Percentiles rank a stretch among this genome's conserved stretches.
Evolutionary conservation across 1,140 invertebrate genomes (phyloP).

Genomic region (Philotrypesis tridentata): DNA sequence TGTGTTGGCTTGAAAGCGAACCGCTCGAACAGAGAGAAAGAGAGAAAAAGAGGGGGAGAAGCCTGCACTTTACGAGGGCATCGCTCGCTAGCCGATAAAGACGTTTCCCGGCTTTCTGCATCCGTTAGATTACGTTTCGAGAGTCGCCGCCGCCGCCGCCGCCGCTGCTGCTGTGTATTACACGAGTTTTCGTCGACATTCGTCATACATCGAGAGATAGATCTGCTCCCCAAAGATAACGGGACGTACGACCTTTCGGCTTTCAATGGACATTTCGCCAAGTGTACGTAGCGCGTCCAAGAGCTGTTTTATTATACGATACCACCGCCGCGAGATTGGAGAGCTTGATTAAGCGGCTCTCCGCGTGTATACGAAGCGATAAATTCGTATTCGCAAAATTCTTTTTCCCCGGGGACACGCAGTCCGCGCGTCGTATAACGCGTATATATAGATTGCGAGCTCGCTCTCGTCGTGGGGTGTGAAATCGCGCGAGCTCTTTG

Average conservation of each 20-base stretch:
- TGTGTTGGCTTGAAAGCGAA: constrained; percentile 19
- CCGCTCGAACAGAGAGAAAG: background rate
- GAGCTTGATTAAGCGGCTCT: background rate
- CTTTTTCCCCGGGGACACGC: no score
- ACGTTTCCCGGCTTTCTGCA: constrained; percentile 52
- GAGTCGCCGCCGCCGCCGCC: no score
- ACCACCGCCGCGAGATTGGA: background rate
- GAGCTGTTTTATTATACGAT: no score
- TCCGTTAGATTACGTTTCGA: constrained; percentile 32
- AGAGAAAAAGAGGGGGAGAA: background rate
- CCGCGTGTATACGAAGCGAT: background rate
- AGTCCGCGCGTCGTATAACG: no score
- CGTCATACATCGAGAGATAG: constrained; percentile 26
- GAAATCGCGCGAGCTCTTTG: no score
- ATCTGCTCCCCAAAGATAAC: no score
- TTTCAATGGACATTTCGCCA: no score
- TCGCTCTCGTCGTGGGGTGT: no score
- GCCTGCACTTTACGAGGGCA: constrained; percentile 39
- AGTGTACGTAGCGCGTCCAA: no score
- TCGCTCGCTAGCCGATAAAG: constrained; percentile 55
- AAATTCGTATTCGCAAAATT: background rate
- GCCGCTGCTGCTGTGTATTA: no score
- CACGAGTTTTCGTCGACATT: constrained; percentile 29
- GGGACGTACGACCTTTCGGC: no score
- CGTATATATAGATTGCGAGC: no score